phyloP scores from a whole-genome alignment of 2,797 vertebrate genomes.

The Otus scops region DNA sequence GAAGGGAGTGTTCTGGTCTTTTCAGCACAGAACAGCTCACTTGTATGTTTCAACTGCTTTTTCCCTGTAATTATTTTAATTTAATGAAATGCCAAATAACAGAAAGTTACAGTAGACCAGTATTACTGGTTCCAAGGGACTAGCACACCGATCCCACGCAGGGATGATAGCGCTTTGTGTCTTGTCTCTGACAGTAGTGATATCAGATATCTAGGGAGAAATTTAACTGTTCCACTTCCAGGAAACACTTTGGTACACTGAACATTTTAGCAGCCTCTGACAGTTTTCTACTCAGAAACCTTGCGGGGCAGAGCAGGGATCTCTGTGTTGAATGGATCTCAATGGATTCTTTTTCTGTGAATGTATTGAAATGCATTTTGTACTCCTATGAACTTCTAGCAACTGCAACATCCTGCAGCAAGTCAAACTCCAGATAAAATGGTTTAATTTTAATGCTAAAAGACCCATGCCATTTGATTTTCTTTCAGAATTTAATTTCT shows the following conservation, averaged over 20 bases:
- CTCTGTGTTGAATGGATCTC: not conserved
- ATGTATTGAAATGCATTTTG: not conserved
- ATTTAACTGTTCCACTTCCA: not conserved
- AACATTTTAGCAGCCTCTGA: not conserved
- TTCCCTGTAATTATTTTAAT: not conserved
- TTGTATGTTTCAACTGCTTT: not conserved
- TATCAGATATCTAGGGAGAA: not conserved
- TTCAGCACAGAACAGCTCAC: not conserved
- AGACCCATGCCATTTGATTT: not conserved
- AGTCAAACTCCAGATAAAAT: not conserved
- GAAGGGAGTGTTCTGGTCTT: not conserved
- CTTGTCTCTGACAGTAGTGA: not conserved
- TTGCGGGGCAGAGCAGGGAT: not conserved
- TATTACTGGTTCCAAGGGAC: not conserved
- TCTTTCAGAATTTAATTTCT: constrained; percentile 18
- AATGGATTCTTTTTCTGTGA: not conserved
- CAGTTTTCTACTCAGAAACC: not conserved
- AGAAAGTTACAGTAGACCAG: not conserved
- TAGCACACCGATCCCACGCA: not conserved
- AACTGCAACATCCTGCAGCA: not conserved
- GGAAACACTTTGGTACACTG: not conserved
- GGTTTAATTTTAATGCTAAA: not conserved
- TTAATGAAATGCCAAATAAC: not conserved
- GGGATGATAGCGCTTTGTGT: not conserved
- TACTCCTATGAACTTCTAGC: not conserved